phyloP scores from a whole-genome alignment of 2,113 vertebrate genomes.

The Perca flavescens region DNA sequence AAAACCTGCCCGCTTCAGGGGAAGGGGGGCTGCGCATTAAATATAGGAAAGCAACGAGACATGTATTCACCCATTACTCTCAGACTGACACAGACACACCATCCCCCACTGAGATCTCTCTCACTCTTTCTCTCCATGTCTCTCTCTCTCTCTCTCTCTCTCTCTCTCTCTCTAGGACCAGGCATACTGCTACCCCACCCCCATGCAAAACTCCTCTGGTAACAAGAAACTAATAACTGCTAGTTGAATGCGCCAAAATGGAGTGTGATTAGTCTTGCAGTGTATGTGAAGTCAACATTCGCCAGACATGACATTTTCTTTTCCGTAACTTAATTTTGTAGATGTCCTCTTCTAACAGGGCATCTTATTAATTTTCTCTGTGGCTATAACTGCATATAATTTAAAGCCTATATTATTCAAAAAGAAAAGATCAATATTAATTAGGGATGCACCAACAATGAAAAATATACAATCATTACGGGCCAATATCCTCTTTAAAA shows the following conservation, averaged over 20 bases:
- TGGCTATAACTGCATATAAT: not conserved
- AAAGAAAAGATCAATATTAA: constrained; percentile 14
- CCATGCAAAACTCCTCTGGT: constrained; percentile 37
- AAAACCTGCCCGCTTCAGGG: constrained; percentile 76
- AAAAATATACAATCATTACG: not conserved
- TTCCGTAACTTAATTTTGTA: constrained; percentile 9
- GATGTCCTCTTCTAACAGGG: constrained; percentile 9
- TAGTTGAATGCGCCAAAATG: constrained; percentile 16
- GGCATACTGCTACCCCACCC: constrained; percentile 52
- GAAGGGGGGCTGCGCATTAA: constrained; percentile 62
- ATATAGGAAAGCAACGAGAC: constrained; percentile 70
- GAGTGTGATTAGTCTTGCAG: constrained; percentile 21
- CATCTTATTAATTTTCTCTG: constrained; percentile 32
- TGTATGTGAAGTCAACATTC: constrained; percentile 11
- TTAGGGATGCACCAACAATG: not conserved
- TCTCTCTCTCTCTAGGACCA: constrained; percentile 39
- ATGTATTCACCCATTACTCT: constrained; percentile 65
- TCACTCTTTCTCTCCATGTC: constrained; percentile 9
- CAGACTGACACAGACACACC: constrained; percentile 63
- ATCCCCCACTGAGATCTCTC: constrained; percentile 59
- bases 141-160: constrained; percentile 16
- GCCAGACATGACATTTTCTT: not conserved
- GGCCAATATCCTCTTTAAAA: not conserved
- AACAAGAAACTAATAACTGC: constrained; percentile 54
- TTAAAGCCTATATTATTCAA: not conserved